Conservation (phyloP, 2,888 invertebrate genomes). For the Papilio elwesi region DNA sequence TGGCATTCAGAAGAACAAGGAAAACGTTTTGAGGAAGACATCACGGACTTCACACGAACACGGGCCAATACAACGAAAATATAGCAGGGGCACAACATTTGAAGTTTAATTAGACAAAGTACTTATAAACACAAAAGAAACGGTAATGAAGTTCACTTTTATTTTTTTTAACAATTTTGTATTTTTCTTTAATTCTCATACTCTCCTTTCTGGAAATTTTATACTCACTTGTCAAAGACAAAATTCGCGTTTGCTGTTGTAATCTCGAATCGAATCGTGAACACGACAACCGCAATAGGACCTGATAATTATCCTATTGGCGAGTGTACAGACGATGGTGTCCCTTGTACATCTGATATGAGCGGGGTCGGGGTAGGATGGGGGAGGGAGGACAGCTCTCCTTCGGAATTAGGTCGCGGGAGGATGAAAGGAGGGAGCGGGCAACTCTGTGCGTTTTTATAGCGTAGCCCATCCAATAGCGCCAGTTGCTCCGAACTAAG, state of each 20-base stretch:
- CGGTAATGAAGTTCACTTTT: no score
- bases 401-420: conserved; percentile 67
- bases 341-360: conserved; percentile 54
- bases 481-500: conserved; percentile 36
- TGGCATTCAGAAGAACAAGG: no score
- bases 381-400: conserved; percentile 50
- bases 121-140: no score
- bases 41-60: no score
- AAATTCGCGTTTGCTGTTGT: neutral
- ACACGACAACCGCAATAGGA: conserved; percentile 44
- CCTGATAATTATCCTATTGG: conserved; percentile 52
- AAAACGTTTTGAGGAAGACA: no score
- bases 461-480: conserved; percentile 63
- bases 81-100: no score
- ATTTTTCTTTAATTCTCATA: no score
- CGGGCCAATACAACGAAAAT: no score
- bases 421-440: conserved; percentile 49
- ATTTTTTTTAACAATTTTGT: no score
- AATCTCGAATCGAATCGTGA: conserved; percentile 15
- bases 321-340: conserved; percentile 48
- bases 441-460: conserved; percentile 70
- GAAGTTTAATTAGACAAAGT: no score
- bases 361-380: conserved; percentile 40
- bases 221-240: no score
- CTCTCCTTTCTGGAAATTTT: no score